phyloP scores from a whole-genome alignment of 2,113 vertebrate species.

The Rattus rattus region DNA sequence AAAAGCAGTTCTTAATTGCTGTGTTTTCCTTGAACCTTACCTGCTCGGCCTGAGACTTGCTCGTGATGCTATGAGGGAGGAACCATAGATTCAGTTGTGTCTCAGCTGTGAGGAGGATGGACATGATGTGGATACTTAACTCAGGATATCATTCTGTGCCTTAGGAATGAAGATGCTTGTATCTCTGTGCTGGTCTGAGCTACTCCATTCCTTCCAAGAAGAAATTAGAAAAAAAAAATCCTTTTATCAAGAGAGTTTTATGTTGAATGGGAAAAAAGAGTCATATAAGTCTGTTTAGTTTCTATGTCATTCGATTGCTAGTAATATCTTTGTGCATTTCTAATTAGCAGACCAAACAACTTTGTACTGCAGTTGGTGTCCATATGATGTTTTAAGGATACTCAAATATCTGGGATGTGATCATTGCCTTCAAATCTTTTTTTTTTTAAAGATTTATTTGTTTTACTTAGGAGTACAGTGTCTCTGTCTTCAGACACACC shows the following conservation, averaged over 20 bases:
- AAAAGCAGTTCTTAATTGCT: background rate
- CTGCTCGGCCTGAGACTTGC: background rate
- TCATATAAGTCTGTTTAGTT: background rate
- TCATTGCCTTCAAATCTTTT: background rate
- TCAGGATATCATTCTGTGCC: background rate
- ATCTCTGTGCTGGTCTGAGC: background rate
- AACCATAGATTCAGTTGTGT: background rate
- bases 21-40: background rate
- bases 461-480: too few species aligned
- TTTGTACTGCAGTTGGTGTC: background rate
- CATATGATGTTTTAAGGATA: background rate
- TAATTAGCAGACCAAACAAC: background rate
- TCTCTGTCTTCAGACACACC: too few species aligned
- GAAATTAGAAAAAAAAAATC: too few species aligned
- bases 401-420: background rate
- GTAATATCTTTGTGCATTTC: background rate
- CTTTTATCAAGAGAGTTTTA: background rate
- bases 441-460: too few species aligned
- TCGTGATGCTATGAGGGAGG: background rate
- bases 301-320: background rate
- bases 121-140: background rate
- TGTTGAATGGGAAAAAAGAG: background rate
- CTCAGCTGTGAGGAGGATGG: background rate
- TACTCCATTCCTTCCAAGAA: background rate
- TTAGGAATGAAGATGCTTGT: background rate